Evolutionary conservation across 2,797 vertebrate genomes (phyloP), one percentile per base, ranked within the genome.

Genomic region (Arremon aurantiirostris): DNA sequence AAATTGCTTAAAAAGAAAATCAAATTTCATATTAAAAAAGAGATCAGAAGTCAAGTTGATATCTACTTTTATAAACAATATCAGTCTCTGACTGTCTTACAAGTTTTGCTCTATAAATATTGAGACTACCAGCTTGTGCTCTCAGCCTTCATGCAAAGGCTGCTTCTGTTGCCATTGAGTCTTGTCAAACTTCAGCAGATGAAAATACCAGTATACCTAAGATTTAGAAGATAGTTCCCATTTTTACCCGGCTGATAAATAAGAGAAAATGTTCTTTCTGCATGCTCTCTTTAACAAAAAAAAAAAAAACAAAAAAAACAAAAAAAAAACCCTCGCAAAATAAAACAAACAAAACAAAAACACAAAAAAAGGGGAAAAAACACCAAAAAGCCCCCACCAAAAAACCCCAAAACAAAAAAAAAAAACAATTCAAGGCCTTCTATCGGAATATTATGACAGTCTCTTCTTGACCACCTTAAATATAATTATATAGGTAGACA

Each of bases 281-380:
- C 5, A 16, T 49, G 28, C 0, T 42, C 0, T 39, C 9, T 70
- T 41, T 34, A 72, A 68, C 12, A 56, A 49, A 49, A 68, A 8
- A 56, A 49, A 49, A 6, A 2, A 32, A 42, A 41, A 7, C 6
- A 56, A 26, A 22, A 37, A 59, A 37, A 42, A 66, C 9, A 16
- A 11, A 44, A 68, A 41, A 12, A 41, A 60, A 27, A 20, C 6
- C 17, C 17, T 18, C 8, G 8, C 8, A 42, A 42, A 42, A 42
- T 42, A 42, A 60, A 39, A 39, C 6, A 30, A 41, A 19, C 3
- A 26, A 47, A 65, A 53, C 15, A 15, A 60, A 41, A 18, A 0
- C 7, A 52, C 7, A 44, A 53, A 35, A 14, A 7, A 34, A 11
- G 2, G 2, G 0, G 1, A 20, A 21, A 20, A 21, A 17, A 2